Evolutionary conservation across 2,113 vertebrate genomes (phyloP).

Genomic region (Clarias batrachus): DNA sequence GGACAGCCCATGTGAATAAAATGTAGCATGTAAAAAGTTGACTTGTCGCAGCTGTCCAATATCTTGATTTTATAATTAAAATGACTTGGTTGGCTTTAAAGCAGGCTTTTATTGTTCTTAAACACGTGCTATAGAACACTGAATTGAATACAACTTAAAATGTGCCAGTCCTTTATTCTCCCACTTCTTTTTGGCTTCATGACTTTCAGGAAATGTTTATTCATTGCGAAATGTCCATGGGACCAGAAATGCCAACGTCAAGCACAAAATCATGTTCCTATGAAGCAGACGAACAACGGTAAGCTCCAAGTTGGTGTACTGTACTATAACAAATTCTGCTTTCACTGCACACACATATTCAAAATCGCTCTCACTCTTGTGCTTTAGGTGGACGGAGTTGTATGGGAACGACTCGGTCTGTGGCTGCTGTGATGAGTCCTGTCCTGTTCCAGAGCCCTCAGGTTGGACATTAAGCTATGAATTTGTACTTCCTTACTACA

Average conservation of each 20-base stretch:
- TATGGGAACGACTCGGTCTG: conserved; percentile 54
- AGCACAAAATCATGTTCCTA: conserved; percentile 67
- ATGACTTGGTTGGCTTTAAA: not conserved
- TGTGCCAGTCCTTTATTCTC: not conserved
- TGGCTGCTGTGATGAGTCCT: conserved; percentile 61
- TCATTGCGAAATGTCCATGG: conserved; percentile 64
- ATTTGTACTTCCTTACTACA: not conserved
- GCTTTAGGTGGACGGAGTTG: conserved; percentile 68
- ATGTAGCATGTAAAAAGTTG: not conserved
- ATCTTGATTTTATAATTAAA: not conserved
- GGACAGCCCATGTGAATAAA: not conserved
- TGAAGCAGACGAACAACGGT: conserved; percentile 10
- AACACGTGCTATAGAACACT: not conserved
- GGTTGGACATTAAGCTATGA: conserved; percentile 43
- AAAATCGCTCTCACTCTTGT: not conserved
- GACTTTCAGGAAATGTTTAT: conserved; percentile 62
- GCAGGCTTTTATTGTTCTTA: not conserved
- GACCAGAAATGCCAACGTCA: conserved; percentile 31
- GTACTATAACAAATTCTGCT: conserved; percentile 8
- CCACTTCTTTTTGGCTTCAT: not conserved
- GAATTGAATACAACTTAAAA: not conserved
- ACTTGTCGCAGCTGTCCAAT: not conserved
- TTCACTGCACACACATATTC: not conserved
- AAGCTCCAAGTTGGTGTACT: conserved; percentile 11
- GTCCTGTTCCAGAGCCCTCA: conserved; percentile 6